Conservation (phyloP, 2,888 invertebrate species). For the Clivina fossor region DNA sequence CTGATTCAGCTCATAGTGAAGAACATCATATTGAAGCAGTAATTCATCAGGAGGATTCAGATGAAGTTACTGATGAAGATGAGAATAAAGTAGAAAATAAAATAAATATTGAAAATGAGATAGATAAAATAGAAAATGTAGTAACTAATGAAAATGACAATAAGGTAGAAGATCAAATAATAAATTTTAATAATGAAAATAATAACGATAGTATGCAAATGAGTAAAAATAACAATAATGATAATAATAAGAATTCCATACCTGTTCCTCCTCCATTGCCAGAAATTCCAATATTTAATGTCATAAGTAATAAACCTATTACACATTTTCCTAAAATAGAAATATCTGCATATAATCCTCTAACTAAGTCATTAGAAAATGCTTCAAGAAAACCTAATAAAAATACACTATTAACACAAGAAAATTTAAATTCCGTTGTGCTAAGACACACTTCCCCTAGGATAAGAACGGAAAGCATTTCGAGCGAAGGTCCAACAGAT, state of each 20-base stretch:
- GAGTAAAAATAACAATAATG: not conserved
- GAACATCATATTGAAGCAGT: constrained; percentile 15
- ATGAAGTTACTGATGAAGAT: not conserved
- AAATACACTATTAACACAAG: no score
- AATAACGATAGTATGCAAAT: not conserved
- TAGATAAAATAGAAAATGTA: not conserved
- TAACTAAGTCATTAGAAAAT: no score
- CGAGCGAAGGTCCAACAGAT: constrained; percentile 20
- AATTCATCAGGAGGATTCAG: constrained; percentile 21
- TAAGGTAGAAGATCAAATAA: not conserved
- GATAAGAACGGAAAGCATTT: constrained; percentile 7
- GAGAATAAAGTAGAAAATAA: constrained; percentile 1
- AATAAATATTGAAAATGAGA: constrained; percentile 38
- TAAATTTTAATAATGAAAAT: not conserved
- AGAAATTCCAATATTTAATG: no score
- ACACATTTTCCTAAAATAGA: no score
- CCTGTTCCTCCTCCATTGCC: constrained; percentile 43
- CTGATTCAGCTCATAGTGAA: constrained; percentile 10
- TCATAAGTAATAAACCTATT: no score
- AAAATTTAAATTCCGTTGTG: no score
- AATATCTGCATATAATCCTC: no score
- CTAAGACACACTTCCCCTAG: no score
- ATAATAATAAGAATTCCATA: constrained; percentile 6
- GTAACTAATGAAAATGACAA: constrained; percentile 1
- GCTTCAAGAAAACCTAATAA: no score